Evolutionary conservation across 2,797 vertebrate genomes (phyloP), one percentile per base, ranked within the genome.

Genomic region (Lagocephalus sceleratus): DNA sequence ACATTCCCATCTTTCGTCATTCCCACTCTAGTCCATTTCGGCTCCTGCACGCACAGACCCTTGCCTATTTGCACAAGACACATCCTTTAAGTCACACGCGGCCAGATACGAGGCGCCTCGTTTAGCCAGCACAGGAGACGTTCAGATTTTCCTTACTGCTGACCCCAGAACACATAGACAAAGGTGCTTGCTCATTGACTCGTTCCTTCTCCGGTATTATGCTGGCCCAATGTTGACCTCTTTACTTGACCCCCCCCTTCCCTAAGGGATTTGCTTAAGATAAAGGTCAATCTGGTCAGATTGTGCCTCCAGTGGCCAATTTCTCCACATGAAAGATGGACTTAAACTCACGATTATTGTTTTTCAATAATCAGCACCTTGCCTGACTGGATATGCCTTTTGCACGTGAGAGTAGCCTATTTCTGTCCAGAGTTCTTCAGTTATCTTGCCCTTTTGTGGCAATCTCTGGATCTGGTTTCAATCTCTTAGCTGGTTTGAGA

Each of bases 1-100:
- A 69, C 86, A 88, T 89, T 88, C 85, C 78, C 48, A 65, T 86
- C 86, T 82, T 75, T 86, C 84, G 79, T 81, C 80, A 57, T 84
- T 85, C 80, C 55, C 78, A 68, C 71, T 65, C 63, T 76, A 80
- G 84, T 81, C 79, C 47, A 39, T 73, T 85, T 75, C 55, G 56
- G 72, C 60, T 71, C 47, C 19, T 66, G 50, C 50, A 53, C 21
- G 1, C 60, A 50, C 51, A 56, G 46, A 42, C 22, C 20, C 42
- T 38, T 39, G 23, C 54, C 25, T 43, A 38, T 8, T 38, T 35
- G 20, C 6, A 17, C 38, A 26, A n/a, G 6, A 17, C 38, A n/a
- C 49, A 51, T 22, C 7, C 58, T 35, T 20, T 20, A 35, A 38
- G 29, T 46, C 43, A 55, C 51, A 63, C 63, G 16, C 46, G 11